A percentile compares a stretch with the other conserved stretches of the same genome.
Conservation (phyloP, 2,113 vertebrate genomes). For the Desmodus rotundus region DNA sequence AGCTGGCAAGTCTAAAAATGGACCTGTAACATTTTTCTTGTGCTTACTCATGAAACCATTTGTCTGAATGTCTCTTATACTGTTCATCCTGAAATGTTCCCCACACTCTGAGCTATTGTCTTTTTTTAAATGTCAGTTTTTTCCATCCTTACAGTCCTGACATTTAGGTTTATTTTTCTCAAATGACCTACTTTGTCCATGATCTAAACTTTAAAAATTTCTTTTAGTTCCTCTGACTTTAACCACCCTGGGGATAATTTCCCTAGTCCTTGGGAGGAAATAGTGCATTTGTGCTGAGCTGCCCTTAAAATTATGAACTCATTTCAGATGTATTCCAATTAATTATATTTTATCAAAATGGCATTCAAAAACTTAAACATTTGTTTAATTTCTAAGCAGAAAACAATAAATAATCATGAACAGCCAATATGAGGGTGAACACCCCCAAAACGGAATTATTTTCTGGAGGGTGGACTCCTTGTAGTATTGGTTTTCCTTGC, state of each 20-base stretch:
- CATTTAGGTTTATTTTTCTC: background rate
- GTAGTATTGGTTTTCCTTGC: too few relatives aligned
- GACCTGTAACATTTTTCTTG: slow-evolving; percentile 48
- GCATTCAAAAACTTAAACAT: background rate
- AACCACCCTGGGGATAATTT: background rate
- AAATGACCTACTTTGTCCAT: background rate
- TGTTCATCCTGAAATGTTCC: slow-evolving; percentile 25
- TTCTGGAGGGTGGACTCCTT: too few relatives aligned
- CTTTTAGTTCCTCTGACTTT: background rate
- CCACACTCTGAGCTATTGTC: background rate
- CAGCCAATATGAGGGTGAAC: background rate
- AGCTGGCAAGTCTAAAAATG: slow-evolving; percentile 58
- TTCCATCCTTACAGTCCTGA: background rate
- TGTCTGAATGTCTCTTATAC: slow-evolving; percentile 21
- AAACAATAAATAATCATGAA: background rate
- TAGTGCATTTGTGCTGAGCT: background rate
- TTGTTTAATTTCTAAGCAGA: background rate
- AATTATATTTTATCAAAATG: background rate
- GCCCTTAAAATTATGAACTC: background rate
- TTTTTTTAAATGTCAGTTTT: slow-evolving; percentile 17
- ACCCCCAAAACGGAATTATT: too few relatives aligned
- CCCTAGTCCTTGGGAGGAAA: background rate
- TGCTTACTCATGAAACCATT: slow-evolving; percentile 47
- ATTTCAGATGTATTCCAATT: background rate
- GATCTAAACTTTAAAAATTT: background rate